Percentiles rank a stretch among this genome's conserved stretches.
Evolutionary conservation across 2,888 invertebrate species (phyloP).

Genomic region (Heliconius hortense): DNA sequence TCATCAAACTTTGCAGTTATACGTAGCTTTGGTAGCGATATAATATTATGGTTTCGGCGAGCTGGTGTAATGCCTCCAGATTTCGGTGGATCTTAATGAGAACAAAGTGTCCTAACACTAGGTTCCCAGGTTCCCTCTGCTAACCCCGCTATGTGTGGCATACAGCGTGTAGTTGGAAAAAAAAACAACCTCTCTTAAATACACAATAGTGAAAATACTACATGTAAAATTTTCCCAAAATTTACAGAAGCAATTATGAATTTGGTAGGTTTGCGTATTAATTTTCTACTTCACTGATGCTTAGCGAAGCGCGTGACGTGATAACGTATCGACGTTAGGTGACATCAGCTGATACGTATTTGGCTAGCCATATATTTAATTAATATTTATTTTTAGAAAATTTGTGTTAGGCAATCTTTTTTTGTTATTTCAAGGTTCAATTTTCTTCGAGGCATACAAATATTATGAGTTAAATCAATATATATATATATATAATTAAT

Average conservation of each 20-base stretch:
- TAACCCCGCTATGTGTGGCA: neutral
- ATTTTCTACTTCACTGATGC: conserved; percentile 29
- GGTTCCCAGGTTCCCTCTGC: neutral
- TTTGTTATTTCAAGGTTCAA: neutral
- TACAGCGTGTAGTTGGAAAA: neutral
- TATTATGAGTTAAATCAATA: neutral
- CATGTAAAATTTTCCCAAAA: neutral
- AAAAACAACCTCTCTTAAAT: neutral
- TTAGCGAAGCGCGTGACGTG: conserved; percentile 20
- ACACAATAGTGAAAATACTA: neutral
- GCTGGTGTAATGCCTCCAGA: too few species aligned
- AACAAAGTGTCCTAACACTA: neutral
- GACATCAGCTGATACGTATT: conserved; percentile 22
- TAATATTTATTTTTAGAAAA: neutral
- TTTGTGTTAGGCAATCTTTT: neutral
- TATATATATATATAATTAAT: too few species aligned
- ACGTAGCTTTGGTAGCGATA: too few species aligned
- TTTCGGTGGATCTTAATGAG: neutral
- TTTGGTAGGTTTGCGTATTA: conserved; percentile 26
- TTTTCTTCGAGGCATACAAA: neutral
- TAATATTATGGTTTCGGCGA: too few species aligned
- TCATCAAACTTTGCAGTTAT: too few species aligned
- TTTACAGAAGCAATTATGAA: conserved; percentile 16
- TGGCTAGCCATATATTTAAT: neutral
- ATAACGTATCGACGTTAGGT: conserved; percentile 25